These are phyloP conservation scores for Orestias chungarensis DNA, from an alignment of 2,797 vertebrate species.

Conservation along the genomic window DNA sequence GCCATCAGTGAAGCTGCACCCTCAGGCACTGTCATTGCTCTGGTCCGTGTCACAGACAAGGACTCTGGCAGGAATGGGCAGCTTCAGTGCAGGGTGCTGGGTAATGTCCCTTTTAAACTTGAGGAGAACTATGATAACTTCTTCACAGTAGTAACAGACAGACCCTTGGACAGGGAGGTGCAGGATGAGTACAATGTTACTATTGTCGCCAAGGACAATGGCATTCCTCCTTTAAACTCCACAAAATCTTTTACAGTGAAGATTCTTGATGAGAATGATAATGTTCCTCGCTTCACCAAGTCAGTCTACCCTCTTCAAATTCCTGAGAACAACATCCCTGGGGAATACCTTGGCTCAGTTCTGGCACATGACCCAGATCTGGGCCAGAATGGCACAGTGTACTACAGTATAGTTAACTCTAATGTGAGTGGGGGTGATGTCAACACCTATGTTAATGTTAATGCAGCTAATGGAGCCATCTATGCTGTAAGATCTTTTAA, in stretches of 20 bases:
- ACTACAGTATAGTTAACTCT: constrained; percentile 94
- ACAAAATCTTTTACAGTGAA: constrained; percentile 96
- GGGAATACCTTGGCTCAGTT: constrained; percentile 95
- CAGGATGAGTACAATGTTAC: constrained; percentile 98
- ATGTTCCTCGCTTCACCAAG: constrained; percentile 94
- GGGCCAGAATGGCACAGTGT: constrained; percentile 96
- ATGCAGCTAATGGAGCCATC: constrained; percentile 97
- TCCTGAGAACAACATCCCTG: constrained; percentile 98
- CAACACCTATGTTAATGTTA: constrained; percentile 97
- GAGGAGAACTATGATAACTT: constrained; percentile 99
- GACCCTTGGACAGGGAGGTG: constrained; percentile 91
- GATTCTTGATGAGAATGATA: constrained; percentile 98
- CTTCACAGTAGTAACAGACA: constrained; percentile 95
- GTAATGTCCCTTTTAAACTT: constrained; percentile 92
- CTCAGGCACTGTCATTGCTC: constrained; percentile 93
- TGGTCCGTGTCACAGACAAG: constrained; percentile 95
- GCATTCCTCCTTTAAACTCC: constrained; percentile 92
- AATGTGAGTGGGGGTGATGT: constrained; percentile 97
- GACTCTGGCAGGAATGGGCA: constrained; percentile 97
- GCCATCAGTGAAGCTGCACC: constrained; percentile 96
- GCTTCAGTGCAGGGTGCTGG: constrained; percentile 94
- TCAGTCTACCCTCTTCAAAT: constrained; percentile 94
- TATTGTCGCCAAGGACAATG: constrained; percentile 95
- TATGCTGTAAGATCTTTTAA: constrained; percentile 98
- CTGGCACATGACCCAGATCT: constrained; percentile 95